Evolutionary conservation across 2,113 vertebrate genomes (phyloP), one percentile per base, ranked within the genome.

Genomic region (Festucalex cinctus): DNA sequence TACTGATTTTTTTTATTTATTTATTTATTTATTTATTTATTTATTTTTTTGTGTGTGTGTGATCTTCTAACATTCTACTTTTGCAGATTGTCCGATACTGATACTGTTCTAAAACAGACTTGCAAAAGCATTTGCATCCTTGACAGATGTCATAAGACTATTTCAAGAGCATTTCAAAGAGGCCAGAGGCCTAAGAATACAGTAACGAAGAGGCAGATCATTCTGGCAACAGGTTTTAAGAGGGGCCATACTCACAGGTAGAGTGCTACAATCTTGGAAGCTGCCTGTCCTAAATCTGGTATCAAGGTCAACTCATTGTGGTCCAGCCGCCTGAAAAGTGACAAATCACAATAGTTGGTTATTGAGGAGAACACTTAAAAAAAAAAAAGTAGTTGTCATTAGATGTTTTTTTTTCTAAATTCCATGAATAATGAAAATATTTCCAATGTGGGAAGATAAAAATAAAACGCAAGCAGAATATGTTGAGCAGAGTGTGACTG

Each of bases 251-350:
- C 97, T 99, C 91, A 99, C 97, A 99, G 88, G 80, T 93, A 89
- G 37, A 99, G 93, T 28, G 91, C 91, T 48, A 86, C 74, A 62
- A 98, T 14, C 0, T 68, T 82, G 35, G 91, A 62, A 17, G 95
- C 88, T 43, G 91, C 89, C 0, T 79, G 62, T 65, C 95, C 95
- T 66, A 98, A 91, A 57, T 90, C 92, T 0, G 97, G 97, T 69
- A 99, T 88, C 51, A 91, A 73, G 10, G 90, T 94, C 91, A 99
- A 85, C 77, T 95, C 93, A 9, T 99, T 99, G 91, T 95, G 92
- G 87, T 91, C 94, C 89, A 99, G 85, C 59, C 85, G 90, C 81
- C 97, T 99, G 89, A 58, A 65, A 92, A 92, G n/a, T 73, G 77
- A 88, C 57, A 73, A 81, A 0, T 74, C 35, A 71, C 56, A 36